Conservation (phyloP, 2,797 vertebrate species). For the Pagetopsis macropterus region DNA sequence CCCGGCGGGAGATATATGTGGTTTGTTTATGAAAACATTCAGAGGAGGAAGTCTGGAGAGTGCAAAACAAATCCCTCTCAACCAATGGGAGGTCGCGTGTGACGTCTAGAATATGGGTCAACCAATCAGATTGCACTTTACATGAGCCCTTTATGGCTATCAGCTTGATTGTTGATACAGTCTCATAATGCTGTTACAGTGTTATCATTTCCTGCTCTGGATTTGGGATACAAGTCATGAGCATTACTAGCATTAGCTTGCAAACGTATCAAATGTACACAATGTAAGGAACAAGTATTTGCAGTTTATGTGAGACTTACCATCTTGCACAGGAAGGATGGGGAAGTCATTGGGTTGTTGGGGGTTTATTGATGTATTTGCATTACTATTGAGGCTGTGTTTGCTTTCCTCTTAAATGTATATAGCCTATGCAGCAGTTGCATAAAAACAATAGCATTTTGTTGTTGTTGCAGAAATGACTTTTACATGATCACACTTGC, state of each 20-base stretch:
- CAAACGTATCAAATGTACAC: not conserved
- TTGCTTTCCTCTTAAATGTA: not conserved
- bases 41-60: conserved; percentile 73
- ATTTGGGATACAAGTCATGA: not conserved
- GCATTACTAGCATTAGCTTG: not conserved
- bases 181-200: conserved; percentile 21
- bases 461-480: not conserved
- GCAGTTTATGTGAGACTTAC: not conserved
- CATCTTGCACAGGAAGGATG: not conserved
- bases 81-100: conserved; percentile 71
- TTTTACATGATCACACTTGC: no score
- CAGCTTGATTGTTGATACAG: conserved; percentile 33
- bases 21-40: conserved; percentile 83
- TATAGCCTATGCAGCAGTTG: not conserved
- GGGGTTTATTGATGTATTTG: conserved; percentile 25
- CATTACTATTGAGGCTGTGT: not conserved
- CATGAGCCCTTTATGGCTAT: conserved; percentile 55
- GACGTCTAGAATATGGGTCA: conserved; percentile 76
- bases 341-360: conserved; percentile 1
- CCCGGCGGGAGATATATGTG: conserved; percentile 55
- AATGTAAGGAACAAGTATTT: not conserved
- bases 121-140: conserved; percentile 74
- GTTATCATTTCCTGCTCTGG: conserved; percentile 23
- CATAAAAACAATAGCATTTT: not conserved
- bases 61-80: conserved; percentile 75